Conservation (phyloP, 2,797 vertebrate genomes). For the Galago senegalensis region DNA sequence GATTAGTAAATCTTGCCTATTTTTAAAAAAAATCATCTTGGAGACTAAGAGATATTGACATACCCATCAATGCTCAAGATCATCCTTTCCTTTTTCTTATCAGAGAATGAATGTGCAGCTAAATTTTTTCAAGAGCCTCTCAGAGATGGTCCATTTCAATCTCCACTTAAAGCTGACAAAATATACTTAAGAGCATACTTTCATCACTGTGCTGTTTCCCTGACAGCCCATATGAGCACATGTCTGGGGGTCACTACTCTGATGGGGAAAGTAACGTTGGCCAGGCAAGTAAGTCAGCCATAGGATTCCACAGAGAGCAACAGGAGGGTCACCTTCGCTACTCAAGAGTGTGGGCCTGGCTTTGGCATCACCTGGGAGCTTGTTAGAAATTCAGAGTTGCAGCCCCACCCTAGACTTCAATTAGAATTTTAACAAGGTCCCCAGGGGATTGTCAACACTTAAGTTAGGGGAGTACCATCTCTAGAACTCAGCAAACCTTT, state of each 20-base stretch:
- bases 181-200: neutral
- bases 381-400: slow-evolving; percentile 59
- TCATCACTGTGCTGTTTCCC: neutral
- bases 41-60: slow-evolving; percentile 37
- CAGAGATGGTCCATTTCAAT: neutral
- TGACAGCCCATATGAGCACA: neutral
- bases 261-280: neutral
- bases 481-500: slow-evolving; percentile 48
- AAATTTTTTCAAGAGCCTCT: slow-evolving; percentile 37
- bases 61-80: neutral
- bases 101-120: neutral
- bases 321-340: neutral
- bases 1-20: neutral
- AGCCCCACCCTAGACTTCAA: slow-evolving; percentile 36
- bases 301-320: neutral
- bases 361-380: slow-evolving; percentile 40
- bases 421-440: slow-evolving; percentile 76
- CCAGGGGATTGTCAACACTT: neutral
- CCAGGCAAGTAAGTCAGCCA: neutral
- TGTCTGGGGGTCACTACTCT: neutral
- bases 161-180: neutral
- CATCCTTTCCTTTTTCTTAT: slow-evolving; percentile 7
- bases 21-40: slow-evolving; percentile 23
- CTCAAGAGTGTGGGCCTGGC: neutral
- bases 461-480: neutral